Percentiles rank a stretch among this genome's conserved stretches.
Evolutionary conservation across 1,140 invertebrate species (phyloP).

Genomic region (Brachionus plicatilis): DNA sequence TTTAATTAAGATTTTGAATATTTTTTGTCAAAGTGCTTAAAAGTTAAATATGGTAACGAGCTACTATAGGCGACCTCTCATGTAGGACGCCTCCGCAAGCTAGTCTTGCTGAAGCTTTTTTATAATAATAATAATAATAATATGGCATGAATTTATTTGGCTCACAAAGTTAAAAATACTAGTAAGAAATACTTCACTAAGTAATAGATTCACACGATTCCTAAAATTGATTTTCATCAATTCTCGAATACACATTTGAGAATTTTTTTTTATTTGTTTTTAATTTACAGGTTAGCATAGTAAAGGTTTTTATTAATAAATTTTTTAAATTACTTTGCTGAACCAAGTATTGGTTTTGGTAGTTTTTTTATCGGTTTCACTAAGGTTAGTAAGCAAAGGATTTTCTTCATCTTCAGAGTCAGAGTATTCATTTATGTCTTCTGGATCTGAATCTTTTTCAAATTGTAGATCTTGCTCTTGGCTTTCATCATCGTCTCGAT

Average conservation of each 20-base stretch:
- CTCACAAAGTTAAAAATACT: too few relatives aligned
- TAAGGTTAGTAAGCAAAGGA: constrained; percentile 17
- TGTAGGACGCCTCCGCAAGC: too few relatives aligned
- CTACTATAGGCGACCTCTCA: too few relatives aligned
- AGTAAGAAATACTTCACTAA: too few relatives aligned
- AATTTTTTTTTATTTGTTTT: background rate
- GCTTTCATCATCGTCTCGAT: constrained; percentile 29
- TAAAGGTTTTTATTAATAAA: background rate
- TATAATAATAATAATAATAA: too few relatives aligned
- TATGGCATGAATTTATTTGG: too few relatives aligned
- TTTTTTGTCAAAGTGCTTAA: too few relatives aligned
- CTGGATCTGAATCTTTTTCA: constrained; percentile 60
- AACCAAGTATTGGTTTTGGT: constrained; percentile 22
- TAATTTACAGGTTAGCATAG: background rate
- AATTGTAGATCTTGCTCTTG: constrained; percentile 43
- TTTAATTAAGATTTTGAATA: too few relatives aligned
- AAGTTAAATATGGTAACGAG: too few relatives aligned
- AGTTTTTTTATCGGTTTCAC: constrained; percentile 21
- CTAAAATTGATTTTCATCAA: too few relatives aligned
- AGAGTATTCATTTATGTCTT: constrained; percentile 58
- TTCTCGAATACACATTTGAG: background rate
- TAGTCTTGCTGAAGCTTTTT: too few relatives aligned
- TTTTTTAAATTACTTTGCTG: background rate
- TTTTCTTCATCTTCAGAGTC: constrained; percentile 40
- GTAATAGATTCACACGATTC: too few relatives aligned